Evolutionary conservation across 2,113 vertebrate species (phyloP).

Genomic region (Zapornia atra): DNA sequence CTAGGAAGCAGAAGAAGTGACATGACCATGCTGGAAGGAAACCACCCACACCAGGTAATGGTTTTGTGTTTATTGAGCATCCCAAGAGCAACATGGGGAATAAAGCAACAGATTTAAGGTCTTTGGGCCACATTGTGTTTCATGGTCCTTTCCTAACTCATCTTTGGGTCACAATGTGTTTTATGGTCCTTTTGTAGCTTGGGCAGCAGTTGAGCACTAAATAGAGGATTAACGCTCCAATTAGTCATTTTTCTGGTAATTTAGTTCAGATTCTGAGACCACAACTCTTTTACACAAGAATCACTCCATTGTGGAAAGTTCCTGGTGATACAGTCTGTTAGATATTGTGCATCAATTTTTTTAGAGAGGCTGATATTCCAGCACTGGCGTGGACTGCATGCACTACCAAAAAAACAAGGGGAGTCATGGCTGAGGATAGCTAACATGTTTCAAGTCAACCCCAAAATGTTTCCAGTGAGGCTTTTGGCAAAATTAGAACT

Average conservation of each 20-base stretch:
- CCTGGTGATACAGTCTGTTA: neutral
- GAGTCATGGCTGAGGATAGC: neutral
- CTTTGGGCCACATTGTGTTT: neutral
- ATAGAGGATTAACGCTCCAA: neutral
- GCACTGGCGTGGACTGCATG: rapidly evolving
- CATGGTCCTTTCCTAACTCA: neutral
- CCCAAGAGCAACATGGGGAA: neutral
- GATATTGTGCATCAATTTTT: neutral
- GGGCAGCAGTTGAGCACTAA: neutral
- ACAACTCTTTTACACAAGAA: neutral
- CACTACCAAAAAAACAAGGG: neutral
- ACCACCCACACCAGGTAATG: neutral
- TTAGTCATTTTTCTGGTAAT: neutral
- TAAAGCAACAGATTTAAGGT: neutral
- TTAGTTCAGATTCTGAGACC: neutral
- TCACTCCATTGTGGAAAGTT: neutral
- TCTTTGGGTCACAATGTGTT: neutral
- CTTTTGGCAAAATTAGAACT: neutral
- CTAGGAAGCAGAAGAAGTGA: neutral
- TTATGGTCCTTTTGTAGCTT: neutral
- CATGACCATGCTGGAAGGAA: neutral
- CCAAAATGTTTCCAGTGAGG: neutral
- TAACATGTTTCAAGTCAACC: neutral
- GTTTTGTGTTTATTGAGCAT: neutral
- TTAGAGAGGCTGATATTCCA: neutral